Evolutionary conservation across 2,888 invertebrate genomes (phyloP).

Genomic region (Atethmia centrago): DNA sequence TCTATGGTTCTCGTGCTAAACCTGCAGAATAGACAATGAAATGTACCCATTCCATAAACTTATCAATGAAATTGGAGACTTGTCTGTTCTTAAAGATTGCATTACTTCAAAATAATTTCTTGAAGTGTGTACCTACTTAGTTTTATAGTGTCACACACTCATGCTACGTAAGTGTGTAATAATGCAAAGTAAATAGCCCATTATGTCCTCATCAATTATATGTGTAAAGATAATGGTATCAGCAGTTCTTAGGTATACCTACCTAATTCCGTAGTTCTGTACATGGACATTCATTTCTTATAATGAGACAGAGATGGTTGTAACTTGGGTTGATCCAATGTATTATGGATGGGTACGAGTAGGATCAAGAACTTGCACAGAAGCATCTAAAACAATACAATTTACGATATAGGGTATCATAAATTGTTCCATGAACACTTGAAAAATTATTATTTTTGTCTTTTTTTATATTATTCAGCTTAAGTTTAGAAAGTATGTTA

Average conservation of each 20-base stretch:
- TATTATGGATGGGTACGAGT: not conserved
- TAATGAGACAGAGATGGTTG: not conserved
- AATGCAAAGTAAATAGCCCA: not conserved
- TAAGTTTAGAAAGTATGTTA: not conserved
- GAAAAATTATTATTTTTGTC: not conserved
- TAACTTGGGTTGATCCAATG: conserved; percentile 9
- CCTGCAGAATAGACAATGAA: not conserved
- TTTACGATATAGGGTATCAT: no score
- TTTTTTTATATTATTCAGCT: not conserved
- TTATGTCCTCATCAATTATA: not conserved
- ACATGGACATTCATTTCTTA: not conserved
- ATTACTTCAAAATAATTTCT: conserved; percentile 19
- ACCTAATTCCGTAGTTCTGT: conserved; percentile 13
- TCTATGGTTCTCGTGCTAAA: no score
- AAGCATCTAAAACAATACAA: not conserved
- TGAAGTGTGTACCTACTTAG: conserved; percentile 14
- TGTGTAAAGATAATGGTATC: conserved; percentile 2
- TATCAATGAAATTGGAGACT: not conserved
- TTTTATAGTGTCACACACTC: not conserved
- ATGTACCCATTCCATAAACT: conserved; percentile 11
- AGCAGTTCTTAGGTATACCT: not conserved
- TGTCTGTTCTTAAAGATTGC: not conserved
- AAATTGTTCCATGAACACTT: no score
- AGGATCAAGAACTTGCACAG: not conserved
- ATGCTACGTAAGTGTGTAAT: not conserved